Base-by-base conservation (phyloP, 2,888 invertebrate genomes). In the Leucophenga maculata region DNA sequence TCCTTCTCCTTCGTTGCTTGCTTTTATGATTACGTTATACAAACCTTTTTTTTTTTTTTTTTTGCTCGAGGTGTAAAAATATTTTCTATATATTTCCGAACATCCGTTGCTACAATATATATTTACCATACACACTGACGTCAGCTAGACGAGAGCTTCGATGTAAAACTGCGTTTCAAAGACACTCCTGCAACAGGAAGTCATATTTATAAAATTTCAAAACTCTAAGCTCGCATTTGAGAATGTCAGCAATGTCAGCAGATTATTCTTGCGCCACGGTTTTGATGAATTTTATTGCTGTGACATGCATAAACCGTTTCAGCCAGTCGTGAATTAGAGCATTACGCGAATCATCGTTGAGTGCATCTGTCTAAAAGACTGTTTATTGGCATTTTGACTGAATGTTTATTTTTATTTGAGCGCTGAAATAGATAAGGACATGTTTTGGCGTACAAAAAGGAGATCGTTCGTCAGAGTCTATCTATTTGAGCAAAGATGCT, bases 21-120 rank as follows among this genome's bases (percentile, higher is more conserved):
- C 60, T 20, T 60, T 60, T 60, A 60, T 60, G 60, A 60, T 60
- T 60, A 60, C 39, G 18, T 60, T 60, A n/a, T 60, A 60, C 39
- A 60, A n/a, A n/a, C n/a, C n/a, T n/a, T 50, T 14, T 50, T 50
- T 59, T 59, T 59, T 32, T 32, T 59, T n/a, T 54, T 54, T 16
- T 59, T 59, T 39, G 59, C 39, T 57, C n/a, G 57, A 22, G 57
- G 22, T 57, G n/a, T 57, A 57, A 26, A 57, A 57, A 57, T 57
- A 13, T 55, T 55, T 55, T 55, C 2, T 55, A 9, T 0, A 22
- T 55, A 14, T 55, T 55, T 13, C 18, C 18, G 18, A 18, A 26
- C 39, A 39, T 39, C 39, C 26, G 26, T 26, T 3, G 26, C 2
- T 26, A 26, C 50, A 50, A 50, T 14, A 50, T 14, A 50, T 14